Evolutionary conservation across 2,888 invertebrate species (phyloP), one percentile per base, ranked within the genome.

Genomic region (Conops quadrifasciatus): DNA sequence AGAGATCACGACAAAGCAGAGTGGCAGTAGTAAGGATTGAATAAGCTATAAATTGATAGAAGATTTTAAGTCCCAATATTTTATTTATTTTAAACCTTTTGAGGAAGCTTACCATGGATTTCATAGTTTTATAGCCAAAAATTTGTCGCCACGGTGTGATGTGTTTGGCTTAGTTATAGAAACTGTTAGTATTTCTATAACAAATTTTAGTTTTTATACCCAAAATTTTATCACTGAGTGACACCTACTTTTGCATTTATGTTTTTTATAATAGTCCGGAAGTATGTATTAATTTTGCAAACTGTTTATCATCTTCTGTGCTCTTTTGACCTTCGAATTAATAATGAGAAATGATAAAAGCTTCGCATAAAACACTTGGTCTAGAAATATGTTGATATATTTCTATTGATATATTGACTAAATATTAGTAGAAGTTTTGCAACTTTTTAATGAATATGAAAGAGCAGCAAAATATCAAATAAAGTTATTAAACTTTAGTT

Each of bases 321-420:
- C n/a, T 73, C 51, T 56, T 62, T 24, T 68, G 73, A 78, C 81
- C 82, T 81, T 80, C 75, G 81, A 80, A 82, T 72, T 74, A 43
- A 16, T 36, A 67, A 43, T 69, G 77, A 77, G 36, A 36, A 36
- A 36, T 36, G 9, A 36, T 36, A 7, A 36, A 36, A 36, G 36
- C 36, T 7, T 7, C 36, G 4, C 36, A 9, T 7, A 36, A 36
- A 36, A 7, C 36, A 36, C 9, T 36, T 36, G 36, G 36, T 7
- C 36, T 36, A 36, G 9, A 36, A 7, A 36, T 36, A 36, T 36
- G 36, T 9, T 7, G 9, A 36, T 36, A 74, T 75, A 82, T 75
- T 70, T n/a, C 60, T 79, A 78, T 36, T 7, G 5, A 9, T 36
- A 36, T 36, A 36, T 36, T 36, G 36, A 9, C 9, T 9, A 36